These are phyloP conservation scores for Timema cristinae DNA, from an alignment of 2,888 invertebrate species.

Conservation along the genomic window DNA sequence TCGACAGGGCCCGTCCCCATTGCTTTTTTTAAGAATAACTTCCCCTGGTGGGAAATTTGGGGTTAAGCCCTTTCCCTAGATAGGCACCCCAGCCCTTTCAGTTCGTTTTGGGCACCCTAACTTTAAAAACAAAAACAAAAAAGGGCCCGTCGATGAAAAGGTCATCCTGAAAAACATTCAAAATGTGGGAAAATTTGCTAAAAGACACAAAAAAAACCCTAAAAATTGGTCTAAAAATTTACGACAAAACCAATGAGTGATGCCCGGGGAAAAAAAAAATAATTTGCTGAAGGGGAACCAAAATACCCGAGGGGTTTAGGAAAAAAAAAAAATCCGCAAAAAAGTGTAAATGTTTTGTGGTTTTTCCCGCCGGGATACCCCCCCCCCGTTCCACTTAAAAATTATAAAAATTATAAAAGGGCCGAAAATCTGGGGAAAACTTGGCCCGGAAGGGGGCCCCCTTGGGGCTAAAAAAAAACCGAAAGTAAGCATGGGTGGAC, in stretches of 20 bases:
- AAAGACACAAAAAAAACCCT: conserved; percentile 31
- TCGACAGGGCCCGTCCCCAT: too few relatives aligned
- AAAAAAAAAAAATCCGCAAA: too few relatives aligned
- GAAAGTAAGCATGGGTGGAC: neutral
- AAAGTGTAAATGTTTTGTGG: too few relatives aligned
- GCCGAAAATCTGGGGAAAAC: neutral
- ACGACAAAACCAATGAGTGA: conserved; percentile 42
- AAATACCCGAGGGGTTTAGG: too few relatives aligned
- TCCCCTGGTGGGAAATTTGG: too few relatives aligned
- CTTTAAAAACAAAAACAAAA: neutral
- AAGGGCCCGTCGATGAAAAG: conserved; percentile 23
- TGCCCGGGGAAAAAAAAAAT: conserved; percentile 32
- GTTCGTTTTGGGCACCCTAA: too few relatives aligned
- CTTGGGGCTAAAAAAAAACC: neutral
- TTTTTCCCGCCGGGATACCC: too few relatives aligned
- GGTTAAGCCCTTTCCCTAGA: too few relatives aligned
- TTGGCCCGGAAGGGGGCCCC: neutral
- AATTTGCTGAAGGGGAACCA: too few relatives aligned
- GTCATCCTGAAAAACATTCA: conserved; percentile 34
- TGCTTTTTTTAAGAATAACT: too few relatives aligned
- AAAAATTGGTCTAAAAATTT: conserved; percentile 39
- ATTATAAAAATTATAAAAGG: neutral
- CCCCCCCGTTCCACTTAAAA: neutral
- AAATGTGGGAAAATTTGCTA: conserved; percentile 27
- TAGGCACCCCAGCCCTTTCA: too few relatives aligned